Base-by-base conservation (phyloP, 2,797 vertebrate genomes). In the Aplochiton taeniatus region DNA sequence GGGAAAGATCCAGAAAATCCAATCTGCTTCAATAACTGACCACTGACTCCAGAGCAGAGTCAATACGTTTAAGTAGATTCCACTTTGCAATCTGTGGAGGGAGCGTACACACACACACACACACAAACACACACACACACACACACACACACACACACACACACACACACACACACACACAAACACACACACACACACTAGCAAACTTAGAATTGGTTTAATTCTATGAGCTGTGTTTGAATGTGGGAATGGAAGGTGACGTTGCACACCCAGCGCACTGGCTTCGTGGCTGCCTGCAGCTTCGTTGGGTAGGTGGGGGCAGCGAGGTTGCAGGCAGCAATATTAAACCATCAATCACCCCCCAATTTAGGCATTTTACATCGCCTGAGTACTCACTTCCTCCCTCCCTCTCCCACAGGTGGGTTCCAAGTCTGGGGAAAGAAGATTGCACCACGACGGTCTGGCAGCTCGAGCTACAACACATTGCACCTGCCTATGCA, bases 311-410 rank as follows among this genome's bases (percentile, higher is more conserved):
- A 84, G 91, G 90, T 88, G 90, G 88, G 92, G 92, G 90, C 91
- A 93, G 90, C 78, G 79, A 89, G 91, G 92, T 93, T 93, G 88
- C 90, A 86, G 91, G 88, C 91, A 90, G 91, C 90, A 92, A 93
- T 93, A 93, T 93, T 93, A 93, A 93, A 93, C 92, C 92, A 93
- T 93, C 92, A 93, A 93, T 93, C 92, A 93, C 88, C 81, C 83
- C 85, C 88, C 88, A 93, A 93, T 92, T 93, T 93, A 93, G 90
- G 90, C 90, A 86, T 89, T 92, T 91, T 91, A 91, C 89, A 92
- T 92, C 90, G 92, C 87, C 88, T 88, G 83, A 89, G 88, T 88
- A 90, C 89, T 90, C 84, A 88, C 85, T 79, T 80, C 88, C 80
- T 87, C 47, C 44, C 45, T 49, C 56, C 67, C 65, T 82, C 82